A percentile compares a stretch with the other conserved stretches of the same genome.
phyloP scores from a whole-genome alignment of 1,140 invertebrate species.

The Diabrotica undecimpunctata region DNA sequence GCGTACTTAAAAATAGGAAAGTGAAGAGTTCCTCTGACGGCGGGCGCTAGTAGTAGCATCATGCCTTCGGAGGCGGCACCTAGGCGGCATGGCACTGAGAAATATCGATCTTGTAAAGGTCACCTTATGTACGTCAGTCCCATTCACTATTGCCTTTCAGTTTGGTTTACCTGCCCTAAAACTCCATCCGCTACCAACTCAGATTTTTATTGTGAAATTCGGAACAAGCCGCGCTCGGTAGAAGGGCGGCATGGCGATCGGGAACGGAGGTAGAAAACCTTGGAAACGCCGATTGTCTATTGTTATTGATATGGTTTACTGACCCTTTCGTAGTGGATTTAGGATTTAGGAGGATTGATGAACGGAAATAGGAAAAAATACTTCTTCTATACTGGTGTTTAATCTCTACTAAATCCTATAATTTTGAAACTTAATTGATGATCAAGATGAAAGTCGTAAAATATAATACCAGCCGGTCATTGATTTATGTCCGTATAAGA shows the following conservation, averaged over 20 bases:
- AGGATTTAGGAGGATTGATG: no score
- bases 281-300: neutral
- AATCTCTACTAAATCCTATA: no score
- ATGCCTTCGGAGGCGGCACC: constrained; percentile 10
- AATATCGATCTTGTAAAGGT: constrained; percentile 18
- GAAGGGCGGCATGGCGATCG: no score
- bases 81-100: constrained; percentile 11
- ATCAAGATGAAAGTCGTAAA: no score
- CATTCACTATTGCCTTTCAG: constrained; percentile 4
- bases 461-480: no score
- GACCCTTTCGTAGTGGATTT: neutral
- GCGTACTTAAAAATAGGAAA: no score
- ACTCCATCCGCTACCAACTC: neutral
- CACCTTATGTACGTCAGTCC: constrained; percentile 18
- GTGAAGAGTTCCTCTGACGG: no score
- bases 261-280: neutral
- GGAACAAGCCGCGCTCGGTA: neutral
- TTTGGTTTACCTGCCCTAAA: constrained; percentile 8
- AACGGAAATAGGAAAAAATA: no score
- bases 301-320: constrained; percentile 9
- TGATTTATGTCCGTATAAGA: no score
- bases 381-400: no score
- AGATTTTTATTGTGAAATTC: neutral
- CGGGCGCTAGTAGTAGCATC: neutral
- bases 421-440: no score